Evolutionary conservation across 30 jellyfish, hydroid and myxozoan genomes (phyloP), one percentile per base, ranked within the genome.

Genomic region (Morbakka virulenta): DNA sequence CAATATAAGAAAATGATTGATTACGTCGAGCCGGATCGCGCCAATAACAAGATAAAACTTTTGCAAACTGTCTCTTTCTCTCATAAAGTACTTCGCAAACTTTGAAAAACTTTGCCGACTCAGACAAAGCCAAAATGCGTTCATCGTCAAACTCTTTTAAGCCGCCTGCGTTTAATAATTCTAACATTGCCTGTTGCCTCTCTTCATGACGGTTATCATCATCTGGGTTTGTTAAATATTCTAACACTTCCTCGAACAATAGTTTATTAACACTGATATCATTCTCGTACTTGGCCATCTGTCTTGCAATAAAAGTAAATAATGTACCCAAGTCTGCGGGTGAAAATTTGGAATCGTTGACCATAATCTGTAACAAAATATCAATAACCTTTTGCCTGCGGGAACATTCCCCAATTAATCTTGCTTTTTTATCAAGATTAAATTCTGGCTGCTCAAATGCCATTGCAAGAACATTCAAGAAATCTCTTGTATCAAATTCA

Each of bases 391-490:
- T 72, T 47, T 93, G 99, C 33, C 99, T 96, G 69, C 77, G 75
- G 21, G 99, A 93, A 17, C 62, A 72, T 24, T 65, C 76, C 2
- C 99, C 96, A 35, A 76, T 32, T 14, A 74, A 91, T 17, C 28
- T 71, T 4, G 73, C 57, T 23, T 85, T 63, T 28, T 62, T 48
- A 26, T 36, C 88, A 12, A 62, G 86, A 20, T 80, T 94, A 74
- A 93, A 93, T 73, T 86, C 99, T 41, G 93, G 85, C 83, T 93
- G 97, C 61, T 93, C 99, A 62, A 93, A 93, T 1, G 97, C 99
- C 24, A 93, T 75, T 2, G 96, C 86, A 74, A 93, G 64, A 48
- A 93, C 99, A 67, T 93, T 93, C 2, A 93, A 81, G 36, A 93
- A 93, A 61, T 93, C 99, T 26, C 97, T 63, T 11, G 96, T 93